Conservation (phyloP, 2,797 vertebrate species). For the Selene dorsalis region DNA sequence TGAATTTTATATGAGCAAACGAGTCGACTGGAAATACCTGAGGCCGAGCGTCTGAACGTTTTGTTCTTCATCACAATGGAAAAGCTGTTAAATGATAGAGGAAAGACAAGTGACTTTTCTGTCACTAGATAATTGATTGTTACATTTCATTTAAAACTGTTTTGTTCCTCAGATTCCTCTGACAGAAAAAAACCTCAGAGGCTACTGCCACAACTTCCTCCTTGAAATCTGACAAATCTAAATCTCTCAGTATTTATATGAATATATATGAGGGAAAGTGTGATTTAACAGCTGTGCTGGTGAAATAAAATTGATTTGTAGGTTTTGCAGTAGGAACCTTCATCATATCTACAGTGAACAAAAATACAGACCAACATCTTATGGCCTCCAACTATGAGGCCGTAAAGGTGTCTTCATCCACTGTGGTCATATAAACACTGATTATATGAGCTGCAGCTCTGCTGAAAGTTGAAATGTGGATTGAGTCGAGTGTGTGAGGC, state of each 20-base stretch:
- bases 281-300: background rate
- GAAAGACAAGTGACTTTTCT: background rate
- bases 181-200: background rate
- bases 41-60: background rate
- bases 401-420: background rate
- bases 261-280: background rate
- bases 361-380: background rate
- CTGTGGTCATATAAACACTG: background rate
- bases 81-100: background rate
- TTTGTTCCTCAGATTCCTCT: background rate
- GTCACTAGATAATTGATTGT: background rate
- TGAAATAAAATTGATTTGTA: background rate
- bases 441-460: background rate
- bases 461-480: no score
- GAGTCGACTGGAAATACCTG: constrained; percentile 11
- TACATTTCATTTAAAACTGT: background rate
- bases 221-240: no score
- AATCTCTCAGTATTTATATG: no score
- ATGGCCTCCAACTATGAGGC: background rate
- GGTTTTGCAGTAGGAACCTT: background rate
- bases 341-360: background rate
- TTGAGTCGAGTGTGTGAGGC: background rate
- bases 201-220: no score
- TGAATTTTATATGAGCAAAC: constrained; percentile 21
- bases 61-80: background rate